These are phyloP conservation scores for Tubulanus polymorphus DNA, from an alignment of 2,888 invertebrate genomes.

Conservation along the genomic window DNA sequence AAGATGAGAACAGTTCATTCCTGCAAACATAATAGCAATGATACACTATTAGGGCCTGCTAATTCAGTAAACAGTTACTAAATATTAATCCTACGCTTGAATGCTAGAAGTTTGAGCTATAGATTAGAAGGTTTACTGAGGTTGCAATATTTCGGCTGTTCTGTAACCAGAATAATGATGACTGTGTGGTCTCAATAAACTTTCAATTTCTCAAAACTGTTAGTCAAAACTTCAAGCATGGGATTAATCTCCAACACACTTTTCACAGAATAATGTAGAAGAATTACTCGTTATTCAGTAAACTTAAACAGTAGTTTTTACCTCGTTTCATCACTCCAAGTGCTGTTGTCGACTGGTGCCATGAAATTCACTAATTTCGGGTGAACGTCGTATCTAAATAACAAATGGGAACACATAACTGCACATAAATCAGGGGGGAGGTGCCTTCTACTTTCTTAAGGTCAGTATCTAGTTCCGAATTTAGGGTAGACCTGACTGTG, in stretches of 20 bases:
- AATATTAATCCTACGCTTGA: too few relatives aligned
- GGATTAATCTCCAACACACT: too few relatives aligned
- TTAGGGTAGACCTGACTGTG: too few relatives aligned
- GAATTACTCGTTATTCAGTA: too few relatives aligned
- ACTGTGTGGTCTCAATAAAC: neutral
- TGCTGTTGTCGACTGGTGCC: constrained; percentile 70
- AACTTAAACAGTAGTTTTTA: constrained; percentile 16
- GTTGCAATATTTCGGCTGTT: neutral
- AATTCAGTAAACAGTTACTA: too few relatives aligned
- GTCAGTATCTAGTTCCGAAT: too few relatives aligned
- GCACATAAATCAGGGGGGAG: too few relatives aligned
- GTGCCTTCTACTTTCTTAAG: too few relatives aligned
- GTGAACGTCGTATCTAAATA: constrained; percentile 52
- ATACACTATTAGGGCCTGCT: neutral
- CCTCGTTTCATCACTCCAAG: constrained; percentile 75
- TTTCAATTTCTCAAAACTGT: neutral
- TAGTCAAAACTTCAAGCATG: too few relatives aligned
- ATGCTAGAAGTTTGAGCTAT: neutral
- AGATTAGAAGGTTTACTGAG: neutral
- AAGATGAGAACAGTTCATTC: constrained; percentile 74
- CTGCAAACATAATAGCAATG: constrained; percentile 23
- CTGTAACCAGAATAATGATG: neutral
- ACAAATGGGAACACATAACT: too few relatives aligned
- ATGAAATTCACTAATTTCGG: constrained; percentile 82
- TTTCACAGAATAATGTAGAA: too few relatives aligned